Base-by-base conservation (phyloP, 2,113 vertebrate genomes). In the Hippocampus guttulatus region DNA sequence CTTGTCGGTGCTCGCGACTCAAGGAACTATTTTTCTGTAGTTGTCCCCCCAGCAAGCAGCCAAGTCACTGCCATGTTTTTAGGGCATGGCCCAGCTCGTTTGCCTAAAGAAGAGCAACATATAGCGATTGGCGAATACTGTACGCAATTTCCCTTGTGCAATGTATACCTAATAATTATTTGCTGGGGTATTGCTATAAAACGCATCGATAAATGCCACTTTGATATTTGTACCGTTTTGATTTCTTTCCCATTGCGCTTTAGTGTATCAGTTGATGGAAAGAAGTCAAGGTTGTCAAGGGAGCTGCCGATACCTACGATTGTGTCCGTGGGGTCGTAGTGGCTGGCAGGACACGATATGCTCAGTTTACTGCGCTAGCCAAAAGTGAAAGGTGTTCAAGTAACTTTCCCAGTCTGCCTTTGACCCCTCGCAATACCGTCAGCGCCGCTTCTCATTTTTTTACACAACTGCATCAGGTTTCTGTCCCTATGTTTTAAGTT, bases 401-500 rank as follows among this genome's bases (percentile, higher is more conserved):
- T 27, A 66, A 25, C 58, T 49, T 70, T 60, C 38, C 78, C 54
- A 41, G 52, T 9, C 11, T 66, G 69, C 40, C 38, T 70, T 75
- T 70, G 52, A 58, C 72, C 64, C 43, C 40, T 64, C 45, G 60
- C 61, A 68, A 30, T 62, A 65, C 55, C n/a, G 70, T 40, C 45
- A 38, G 49, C 65, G 64, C 61, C 69, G 84, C 88, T 61, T 33
- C 25, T 55, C n/a, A 10, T 23, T 55, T 55, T 54, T 23, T 11
- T 11, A 55, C 8, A 55, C 21, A 55, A 55, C 52, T 81, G 89
- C 84, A 66, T 80, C 65, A 77, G 40, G 38, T 65, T 45, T 47
- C 23, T 68, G 40, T 81, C 79, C 78, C 63, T 84, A 12, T 78
- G 87, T 81, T 82, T 73, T 71, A 90, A 90, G 88, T 94, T 95